Percentiles rank a stretch among this genome's conserved stretches.
Conservation (phyloP, 2,888 invertebrate genomes). For the Ectobius pallidus region DNA sequence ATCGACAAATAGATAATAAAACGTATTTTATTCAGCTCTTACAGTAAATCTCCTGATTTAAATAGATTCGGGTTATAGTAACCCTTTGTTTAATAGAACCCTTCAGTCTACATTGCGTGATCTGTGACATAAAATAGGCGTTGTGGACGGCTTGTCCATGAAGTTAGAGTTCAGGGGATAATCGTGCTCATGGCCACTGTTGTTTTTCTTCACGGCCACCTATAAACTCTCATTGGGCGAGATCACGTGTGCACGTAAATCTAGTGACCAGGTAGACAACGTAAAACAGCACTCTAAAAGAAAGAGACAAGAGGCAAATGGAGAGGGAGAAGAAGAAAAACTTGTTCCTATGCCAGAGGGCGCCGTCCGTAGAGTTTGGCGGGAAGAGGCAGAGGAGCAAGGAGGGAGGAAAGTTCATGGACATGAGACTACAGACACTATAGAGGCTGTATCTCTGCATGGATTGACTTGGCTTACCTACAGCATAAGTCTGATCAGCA, state of each 20-base stretch:
- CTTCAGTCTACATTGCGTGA: too few relatives aligned
- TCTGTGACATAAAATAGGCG: too few relatives aligned
- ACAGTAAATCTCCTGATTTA: too few relatives aligned
- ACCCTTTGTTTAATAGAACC: too few relatives aligned
- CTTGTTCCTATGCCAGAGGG: constrained; percentile 7
- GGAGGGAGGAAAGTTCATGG: constrained; percentile 11
- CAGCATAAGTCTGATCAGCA: neutral
- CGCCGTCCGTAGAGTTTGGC: constrained; percentile 16
- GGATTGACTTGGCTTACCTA: constrained; percentile 4
- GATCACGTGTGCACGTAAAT: neutral
- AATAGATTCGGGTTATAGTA: too few relatives aligned
- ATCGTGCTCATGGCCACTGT: too few relatives aligned
- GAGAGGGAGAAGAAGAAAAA: constrained; percentile 4
- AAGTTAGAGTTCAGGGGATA: too few relatives aligned
- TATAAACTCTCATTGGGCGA: neutral
- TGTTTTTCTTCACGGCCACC: neutral
- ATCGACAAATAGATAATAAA: too few relatives aligned
- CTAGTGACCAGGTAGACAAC: constrained; percentile 4
- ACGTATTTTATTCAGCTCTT: too few relatives aligned
- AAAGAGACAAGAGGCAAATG: too few relatives aligned
- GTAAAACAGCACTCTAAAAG: too few relatives aligned
- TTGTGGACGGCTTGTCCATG: too few relatives aligned
- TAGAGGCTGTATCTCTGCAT: neutral
- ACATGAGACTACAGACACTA: neutral
- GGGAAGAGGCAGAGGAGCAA: neutral